A percentile compares a stretch with the other conserved stretches of the same genome.
These are phyloP conservation scores for Hirtodrosophila alboralis DNA, from an alignment of 2,888 invertebrate genomes.

Conservation along the genomic window DNA sequence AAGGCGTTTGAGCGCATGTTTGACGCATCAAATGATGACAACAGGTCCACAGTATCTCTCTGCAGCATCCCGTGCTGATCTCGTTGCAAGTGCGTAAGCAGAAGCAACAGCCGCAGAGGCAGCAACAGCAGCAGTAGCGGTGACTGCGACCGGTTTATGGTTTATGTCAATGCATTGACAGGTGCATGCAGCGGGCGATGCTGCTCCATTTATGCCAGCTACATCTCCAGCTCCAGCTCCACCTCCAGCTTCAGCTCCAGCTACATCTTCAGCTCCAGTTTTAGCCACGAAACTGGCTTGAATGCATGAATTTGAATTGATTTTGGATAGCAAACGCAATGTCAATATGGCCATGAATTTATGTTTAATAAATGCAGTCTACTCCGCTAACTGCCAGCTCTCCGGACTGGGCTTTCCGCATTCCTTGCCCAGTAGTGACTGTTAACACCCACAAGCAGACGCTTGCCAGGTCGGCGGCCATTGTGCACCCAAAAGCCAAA, in stretches of 20 bases:
- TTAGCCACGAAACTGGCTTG: slow-evolving; percentile 38
- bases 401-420: slow-evolving; percentile 58
- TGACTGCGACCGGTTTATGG: slow-evolving; percentile 70
- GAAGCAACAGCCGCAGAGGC: slow-evolving; percentile 46
- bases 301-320: slow-evolving; percentile 62
- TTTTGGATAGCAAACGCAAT: slow-evolving; percentile 50
- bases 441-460: slow-evolving; percentile 59
- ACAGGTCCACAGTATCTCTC: slow-evolving; percentile 61
- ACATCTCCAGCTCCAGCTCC: slow-evolving; percentile 14
- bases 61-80: slow-evolving; percentile 52
- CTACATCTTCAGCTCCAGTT: slow-evolving; percentile 13
- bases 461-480: slow-evolving; percentile 33
- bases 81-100: slow-evolving; percentile 72
- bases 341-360: slow-evolving; percentile 67
- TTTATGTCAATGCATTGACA: slow-evolving; percentile 79
- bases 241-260: background rate
- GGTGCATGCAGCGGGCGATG: slow-evolving; percentile 64
- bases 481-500: slow-evolving; percentile 33
- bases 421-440: slow-evolving; percentile 58
- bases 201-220: slow-evolving; percentile 70
- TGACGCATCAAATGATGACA: slow-evolving; percentile 73
- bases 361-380: slow-evolving; percentile 71
- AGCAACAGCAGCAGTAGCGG: slow-evolving; percentile 22
- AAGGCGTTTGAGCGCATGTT: slow-evolving; percentile 78
- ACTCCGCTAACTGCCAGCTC: slow-evolving; percentile 9